Evolutionary conservation across 2,888 invertebrate species (phyloP).

Genomic region (Hirtodrosophila alboralis): DNA sequence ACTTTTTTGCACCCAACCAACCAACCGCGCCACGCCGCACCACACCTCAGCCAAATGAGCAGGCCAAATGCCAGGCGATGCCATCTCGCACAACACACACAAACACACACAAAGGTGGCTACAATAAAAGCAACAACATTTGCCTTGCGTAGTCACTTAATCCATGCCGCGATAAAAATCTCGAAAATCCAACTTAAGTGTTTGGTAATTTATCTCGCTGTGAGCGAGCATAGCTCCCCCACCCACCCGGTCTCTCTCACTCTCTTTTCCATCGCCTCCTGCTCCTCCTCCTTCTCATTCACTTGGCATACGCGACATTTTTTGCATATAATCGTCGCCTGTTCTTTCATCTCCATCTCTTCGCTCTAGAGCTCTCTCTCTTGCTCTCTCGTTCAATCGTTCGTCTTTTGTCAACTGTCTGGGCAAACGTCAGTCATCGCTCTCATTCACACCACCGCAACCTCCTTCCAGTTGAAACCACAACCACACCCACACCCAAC

Average conservation of each 20-base stretch:
- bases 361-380: not conserved
- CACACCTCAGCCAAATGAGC: slow-evolving; percentile 55
- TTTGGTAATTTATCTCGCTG: slow-evolving; percentile 82
- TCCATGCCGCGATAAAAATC: slow-evolving; percentile 82
- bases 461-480: slow-evolving; percentile 35
- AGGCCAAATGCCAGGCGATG: slow-evolving; percentile 40
- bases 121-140: slow-evolving; percentile 35
- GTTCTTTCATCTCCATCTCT: slow-evolving; percentile 12
- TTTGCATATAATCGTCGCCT: slow-evolving; percentile 53
- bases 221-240: slow-evolving; percentile 31
- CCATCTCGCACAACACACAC: slow-evolving; percentile 39
- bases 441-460: slow-evolving; percentile 33
- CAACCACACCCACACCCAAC: slow-evolving; percentile 48
- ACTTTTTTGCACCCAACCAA: slow-evolving; percentile 60
- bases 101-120: slow-evolving; percentile 49
- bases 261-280: too few species aligned
- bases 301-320: slow-evolving; percentile 62
- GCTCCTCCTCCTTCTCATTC: too few species aligned
- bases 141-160: slow-evolving; percentile 74
- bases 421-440: slow-evolving; percentile 54
- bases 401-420: slow-evolving; percentile 29
- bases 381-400: slow-evolving; percentile 41
- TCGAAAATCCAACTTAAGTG: slow-evolving; percentile 84
- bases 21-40: slow-evolving; percentile 11
- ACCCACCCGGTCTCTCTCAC: too few species aligned